Evolutionary conservation across 2,888 invertebrate species (phyloP), one percentile per base, ranked within the genome.

Genomic region (Euplagia quadripunctaria): DNA sequence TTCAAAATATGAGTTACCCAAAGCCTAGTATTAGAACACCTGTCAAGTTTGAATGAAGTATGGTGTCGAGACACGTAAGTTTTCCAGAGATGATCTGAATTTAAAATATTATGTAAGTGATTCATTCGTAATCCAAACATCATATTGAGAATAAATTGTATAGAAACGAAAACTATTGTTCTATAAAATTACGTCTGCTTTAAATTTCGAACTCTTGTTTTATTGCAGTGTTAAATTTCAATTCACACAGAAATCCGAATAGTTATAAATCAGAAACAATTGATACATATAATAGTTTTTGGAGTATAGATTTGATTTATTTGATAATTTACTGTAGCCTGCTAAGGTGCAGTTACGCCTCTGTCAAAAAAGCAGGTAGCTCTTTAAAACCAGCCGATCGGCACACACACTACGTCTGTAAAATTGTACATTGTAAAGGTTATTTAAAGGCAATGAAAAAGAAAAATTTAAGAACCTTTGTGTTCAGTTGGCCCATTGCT

Each of bases 61-160:
- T 80, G 69, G 71, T 76, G 67, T 52, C 46, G 55, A 14, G 66
- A 80, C 83, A 84, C 82, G 84, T 83, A 84, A 80, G 73, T 75
- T 77, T 77, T 71, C 9, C 61, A 76, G 71, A 83, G 65, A 80
- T 74, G 82, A 73, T 81, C 75, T 79, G 86, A 88, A 88, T 88
- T 84, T 82, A 73, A 84, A 88, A 83, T 77, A 42, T 58, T 46
- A 46, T 68, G 51, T 64, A 75, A 75, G 72, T 74, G 49, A 76
- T 76, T 70, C 64, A 79, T 79, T 83, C 31, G 74, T 75, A 85
- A 81, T 73, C 80, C 72, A 66, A 67, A 76, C 74, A 79, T 79
- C 74, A 78, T 77, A 61, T 73, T 74, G 64, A 63, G 64, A 66
- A 72, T 70, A 46, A 73, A 52, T 67, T 76, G 6, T 8, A 41